phyloP scores from a whole-genome alignment of 2,797 vertebrate species.

The Hoplostethus atlanticus region DNA sequence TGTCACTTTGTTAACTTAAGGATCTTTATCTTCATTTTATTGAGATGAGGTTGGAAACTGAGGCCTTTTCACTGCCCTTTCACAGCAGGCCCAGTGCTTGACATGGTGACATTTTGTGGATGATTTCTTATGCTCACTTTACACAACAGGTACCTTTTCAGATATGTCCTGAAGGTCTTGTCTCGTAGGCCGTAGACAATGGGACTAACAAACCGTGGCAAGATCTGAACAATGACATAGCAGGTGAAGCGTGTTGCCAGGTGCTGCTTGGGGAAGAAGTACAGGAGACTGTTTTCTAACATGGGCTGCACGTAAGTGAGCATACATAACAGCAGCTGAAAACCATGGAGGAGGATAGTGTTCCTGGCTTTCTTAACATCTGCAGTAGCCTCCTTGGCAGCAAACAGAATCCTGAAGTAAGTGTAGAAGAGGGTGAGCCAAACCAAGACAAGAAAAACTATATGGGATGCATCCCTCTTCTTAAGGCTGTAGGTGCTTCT shows the following conservation, averaged over 20 bases:
- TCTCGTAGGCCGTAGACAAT: slow-evolving; percentile 49
- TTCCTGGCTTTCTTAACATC: slow-evolving; percentile 45
- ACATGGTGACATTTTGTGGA: not conserved
- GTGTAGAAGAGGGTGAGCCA: slow-evolving; percentile 63
- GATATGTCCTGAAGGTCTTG: slow-evolving; percentile 29
- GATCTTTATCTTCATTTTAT: too few species aligned
- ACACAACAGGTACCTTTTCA: slow-evolving; percentile 36
- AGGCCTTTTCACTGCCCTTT: too few species aligned
- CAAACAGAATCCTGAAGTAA: slow-evolving; percentile 53
- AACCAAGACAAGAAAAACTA: slow-evolving; percentile 48
- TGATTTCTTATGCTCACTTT: not conserved
- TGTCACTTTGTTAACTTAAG: too few species aligned
- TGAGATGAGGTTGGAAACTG: too few species aligned
- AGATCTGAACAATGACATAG: slow-evolving; percentile 35
- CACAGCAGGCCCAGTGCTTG: too few species aligned
- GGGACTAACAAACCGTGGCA: slow-evolving; percentile 46
- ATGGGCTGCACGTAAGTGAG: slow-evolving; percentile 22
- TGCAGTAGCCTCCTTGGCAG: slow-evolving; percentile 21
- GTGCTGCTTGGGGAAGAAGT: not conserved
- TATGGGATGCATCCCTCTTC: slow-evolving; percentile 34
- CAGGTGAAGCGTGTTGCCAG: slow-evolving; percentile 9
- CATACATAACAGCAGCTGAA: slow-evolving; percentile 45
- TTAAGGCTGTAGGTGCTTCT: slow-evolving; percentile 21
- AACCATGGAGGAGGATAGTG: slow-evolving; percentile 48
- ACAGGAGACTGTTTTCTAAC: not conserved